These are phyloP conservation scores for Megaustenia siamemsis DNA, from an alignment of 2,888 invertebrate species.

Conservation along the genomic window DNA sequence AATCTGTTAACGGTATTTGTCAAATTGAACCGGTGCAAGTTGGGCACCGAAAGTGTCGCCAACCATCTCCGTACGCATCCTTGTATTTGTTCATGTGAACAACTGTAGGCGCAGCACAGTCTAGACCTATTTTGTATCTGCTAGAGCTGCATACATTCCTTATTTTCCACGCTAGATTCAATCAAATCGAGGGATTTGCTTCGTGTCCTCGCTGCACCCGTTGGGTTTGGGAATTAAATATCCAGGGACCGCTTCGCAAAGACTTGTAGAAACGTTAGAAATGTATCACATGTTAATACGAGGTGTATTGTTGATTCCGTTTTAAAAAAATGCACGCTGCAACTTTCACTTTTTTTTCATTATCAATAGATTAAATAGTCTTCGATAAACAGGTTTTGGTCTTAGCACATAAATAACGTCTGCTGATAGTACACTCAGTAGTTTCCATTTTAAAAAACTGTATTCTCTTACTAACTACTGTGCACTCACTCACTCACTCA, in stretches of 20 bases:
- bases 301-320: too few relatives aligned
- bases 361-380: too few relatives aligned
- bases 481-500: constrained; percentile 1
- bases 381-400: too few relatives aligned
- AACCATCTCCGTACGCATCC: background rate
- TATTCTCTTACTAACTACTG: too few relatives aligned
- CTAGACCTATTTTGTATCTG: background rate
- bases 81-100: background rate
- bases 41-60: constrained; percentile 26
- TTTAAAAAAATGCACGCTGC: too few relatives aligned
- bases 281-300: too few relatives aligned
- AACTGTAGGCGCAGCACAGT: constrained; percentile 6
- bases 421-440: too few relatives aligned
- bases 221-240: background rate
- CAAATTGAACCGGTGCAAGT: background rate
- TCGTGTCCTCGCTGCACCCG: background rate
- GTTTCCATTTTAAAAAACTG: too few relatives aligned
- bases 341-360: too few relatives aligned
- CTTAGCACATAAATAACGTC: too few relatives aligned
- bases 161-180: background rate
- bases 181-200: background rate
- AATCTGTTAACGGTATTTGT: background rate
- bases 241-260: too few relatives aligned
- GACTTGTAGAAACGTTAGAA: too few relatives aligned
- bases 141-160: background rate